Evolutionary conservation across 2,113 vertebrate species (phyloP).

Genomic region (Noctilio leporinus): DNA sequence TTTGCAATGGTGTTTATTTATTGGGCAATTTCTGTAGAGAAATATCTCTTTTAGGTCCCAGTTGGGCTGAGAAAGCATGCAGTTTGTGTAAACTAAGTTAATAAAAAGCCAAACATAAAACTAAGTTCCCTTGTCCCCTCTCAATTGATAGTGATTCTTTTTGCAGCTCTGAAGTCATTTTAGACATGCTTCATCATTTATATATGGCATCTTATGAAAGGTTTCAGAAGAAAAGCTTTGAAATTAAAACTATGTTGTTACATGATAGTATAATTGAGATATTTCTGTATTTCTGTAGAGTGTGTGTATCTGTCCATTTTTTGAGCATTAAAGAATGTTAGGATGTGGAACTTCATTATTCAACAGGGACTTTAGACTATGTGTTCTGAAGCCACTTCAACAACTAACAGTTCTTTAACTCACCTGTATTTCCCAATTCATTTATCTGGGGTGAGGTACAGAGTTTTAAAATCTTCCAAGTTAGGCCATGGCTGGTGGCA

Average conservation of each 20-base stretch:
- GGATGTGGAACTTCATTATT: neutral
- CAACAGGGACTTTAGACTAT: neutral
- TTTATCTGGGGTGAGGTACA: neutral
- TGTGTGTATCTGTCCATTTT: neutral
- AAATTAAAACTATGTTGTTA: neutral
- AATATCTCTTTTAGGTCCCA: neutral
- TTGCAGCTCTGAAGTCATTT: neutral
- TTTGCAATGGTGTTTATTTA: neutral
- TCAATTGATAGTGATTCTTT: neutral
- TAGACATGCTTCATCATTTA: neutral
- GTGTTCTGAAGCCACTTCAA: neutral
- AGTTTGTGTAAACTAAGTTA: neutral
- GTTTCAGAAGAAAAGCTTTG: neutral
- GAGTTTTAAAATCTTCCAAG: neutral
- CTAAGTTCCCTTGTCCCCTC: neutral
- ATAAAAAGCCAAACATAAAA: neutral
- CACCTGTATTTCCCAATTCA: neutral
- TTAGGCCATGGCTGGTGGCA: neutral
- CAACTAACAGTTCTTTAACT: neutral
- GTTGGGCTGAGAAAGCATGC: neutral
- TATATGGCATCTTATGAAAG: neutral
- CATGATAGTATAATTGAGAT: neutral
- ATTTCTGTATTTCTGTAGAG: neutral
- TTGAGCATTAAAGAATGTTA: neutral
- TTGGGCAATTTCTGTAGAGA: neutral